Base-by-base conservation (phyloP, 1,140 invertebrate species). In the Anoplolepis gracilipes region DNA sequence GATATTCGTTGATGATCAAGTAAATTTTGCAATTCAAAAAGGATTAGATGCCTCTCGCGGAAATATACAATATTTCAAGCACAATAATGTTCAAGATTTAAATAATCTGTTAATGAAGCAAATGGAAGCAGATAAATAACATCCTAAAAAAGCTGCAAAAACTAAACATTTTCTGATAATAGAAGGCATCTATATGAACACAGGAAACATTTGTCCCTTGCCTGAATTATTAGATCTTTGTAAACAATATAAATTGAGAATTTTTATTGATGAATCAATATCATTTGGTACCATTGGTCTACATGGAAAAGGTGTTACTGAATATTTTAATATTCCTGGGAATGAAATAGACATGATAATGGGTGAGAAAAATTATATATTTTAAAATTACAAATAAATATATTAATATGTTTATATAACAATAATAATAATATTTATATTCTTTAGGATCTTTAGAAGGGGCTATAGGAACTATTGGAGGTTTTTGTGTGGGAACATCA, bases 11-110 rank as follows among this genome's bases (percentile, higher is more conserved):
- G 99, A 99, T 96, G 98, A 99, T 95, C 97, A 96, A 89, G 97
- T 98, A 0, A 98, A 98, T 95, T 99, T 99, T 95, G 96, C 99
- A 0, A 98, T 99, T 85, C 98, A 99, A 95, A 98, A 99, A 94
- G 99, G 99, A 0, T 92, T 99, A 2, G 96, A 98, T 92, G 98
- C 99, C 0, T 98, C 99, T 0, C 96, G 98, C 86, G 98, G 98
- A 92, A 97, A 96, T 39, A 96, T 99, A 25, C 95, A 96, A 36
- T 99, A 97, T 94, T 99, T 99, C 93, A 97, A 98, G 90, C 99
- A 99, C 92, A 99, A 99, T 94, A 97, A 99, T 92, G 96, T 97
- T 89, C 93, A 97, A 4, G 97, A 99, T 94, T 95, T 99, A 64
- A 97, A 98, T 93, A 94, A 96, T 64, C 93, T 99, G 55, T 93